phyloP scores from a whole-genome alignment of 2,797 vertebrate species.

The Lateolabrax maculatus region DNA sequence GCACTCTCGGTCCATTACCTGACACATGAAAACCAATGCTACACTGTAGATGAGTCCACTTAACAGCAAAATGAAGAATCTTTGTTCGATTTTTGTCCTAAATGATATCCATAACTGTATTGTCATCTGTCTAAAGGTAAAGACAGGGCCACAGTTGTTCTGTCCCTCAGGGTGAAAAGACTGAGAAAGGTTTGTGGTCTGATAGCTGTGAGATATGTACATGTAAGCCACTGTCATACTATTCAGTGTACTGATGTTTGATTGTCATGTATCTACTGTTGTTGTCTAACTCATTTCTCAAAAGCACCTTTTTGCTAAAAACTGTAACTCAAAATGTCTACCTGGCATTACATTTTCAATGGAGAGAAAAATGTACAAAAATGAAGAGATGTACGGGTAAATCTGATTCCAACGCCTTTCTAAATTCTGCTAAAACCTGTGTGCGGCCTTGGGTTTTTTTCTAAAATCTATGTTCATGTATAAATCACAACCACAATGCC shows the following conservation, averaged over 20 bases:
- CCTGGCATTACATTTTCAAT: slow-evolving; percentile 1
- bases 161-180: neutral
- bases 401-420: neutral
- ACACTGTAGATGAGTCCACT: neutral
- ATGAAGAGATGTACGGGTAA: neutral
- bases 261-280: slow-evolving; percentile 34
- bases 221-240: slow-evolving; percentile 19
- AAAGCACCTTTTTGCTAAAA: slow-evolving; percentile 3
- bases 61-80: neutral
- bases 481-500: neutral
- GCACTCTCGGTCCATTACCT: neutral
- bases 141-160: neutral
- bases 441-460: neutral
- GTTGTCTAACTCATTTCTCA: slow-evolving; percentile 7
- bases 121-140: neutral
- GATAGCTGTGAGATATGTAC: slow-evolving; percentile 12
- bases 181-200: neutral
- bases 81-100: neutral
- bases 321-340: neutral
- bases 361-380: neutral
- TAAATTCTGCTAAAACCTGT: neutral
- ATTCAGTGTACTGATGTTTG: slow-evolving; percentile 27
- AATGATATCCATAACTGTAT: slow-evolving; percentile 30
- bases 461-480: neutral
- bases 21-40: neutral